Percentiles rank a stretch among this genome's conserved stretches.
phyloP scores from a whole-genome alignment of 2,113 vertebrate genomes.

The Marcusenius ussheri region DNA sequence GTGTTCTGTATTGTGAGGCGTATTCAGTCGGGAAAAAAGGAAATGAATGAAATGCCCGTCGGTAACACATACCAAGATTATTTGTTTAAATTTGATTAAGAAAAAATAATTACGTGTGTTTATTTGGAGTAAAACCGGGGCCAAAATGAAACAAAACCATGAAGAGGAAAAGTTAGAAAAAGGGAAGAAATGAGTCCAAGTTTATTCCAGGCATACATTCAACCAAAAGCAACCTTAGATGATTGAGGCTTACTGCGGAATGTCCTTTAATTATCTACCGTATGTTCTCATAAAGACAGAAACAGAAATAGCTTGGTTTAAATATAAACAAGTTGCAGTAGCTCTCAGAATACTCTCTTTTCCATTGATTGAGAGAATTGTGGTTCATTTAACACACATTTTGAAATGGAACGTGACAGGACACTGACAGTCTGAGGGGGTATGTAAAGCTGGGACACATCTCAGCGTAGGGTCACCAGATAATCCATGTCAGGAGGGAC shows the following conservation, averaged over 20 bases:
- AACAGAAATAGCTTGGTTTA: not conserved
- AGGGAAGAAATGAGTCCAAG: not conserved
- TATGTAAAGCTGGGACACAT: not conserved
- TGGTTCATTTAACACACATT: not conserved
- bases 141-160: not conserved
- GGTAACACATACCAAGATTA: not conserved
- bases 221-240: not conserved
- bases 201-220: not conserved
- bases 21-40: not conserved
- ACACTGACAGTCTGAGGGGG: not conserved
- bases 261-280: not conserved
- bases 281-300: not conserved
- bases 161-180: not conserved
- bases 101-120: not conserved
- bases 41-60: not conserved
- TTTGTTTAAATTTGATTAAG: no score
- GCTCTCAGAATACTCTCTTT: not conserved
- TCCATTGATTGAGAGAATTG: not conserved
- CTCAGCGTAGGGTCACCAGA: not conserved
- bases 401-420: not conserved
- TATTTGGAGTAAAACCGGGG: not conserved
- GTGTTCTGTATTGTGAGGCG: slow-evolving; percentile 7
- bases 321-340: not conserved
- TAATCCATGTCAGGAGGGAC: not conserved
- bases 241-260: not conserved